Evolutionary conservation across 2,888 invertebrate species (phyloP), one percentile per base, ranked within the genome.

Genomic region (Charanyca ferruginea): DNA sequence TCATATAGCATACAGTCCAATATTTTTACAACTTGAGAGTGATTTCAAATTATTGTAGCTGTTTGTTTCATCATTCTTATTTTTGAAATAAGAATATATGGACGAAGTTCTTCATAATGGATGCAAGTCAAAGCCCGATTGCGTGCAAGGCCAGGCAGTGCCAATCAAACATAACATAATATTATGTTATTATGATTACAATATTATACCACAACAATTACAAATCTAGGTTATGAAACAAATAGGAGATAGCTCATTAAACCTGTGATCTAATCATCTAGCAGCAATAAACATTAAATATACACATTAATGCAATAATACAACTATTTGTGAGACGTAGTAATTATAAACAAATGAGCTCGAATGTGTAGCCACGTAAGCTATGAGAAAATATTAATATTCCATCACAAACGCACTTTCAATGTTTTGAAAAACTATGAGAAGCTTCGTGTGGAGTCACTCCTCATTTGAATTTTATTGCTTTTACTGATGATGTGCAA

Each of bases 381-480:
- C 42, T 9, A 44, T 25, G 22, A 45, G 60, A 54, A 67, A 35
- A 52, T 52, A 51, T 45, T 53, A 41, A 49, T 53, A 59, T 59
- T 68, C 9, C 23, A 41, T 42, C 41, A 13, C 42, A 60, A 41
- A 49, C 16, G 8, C 45, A 70, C 23, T 45, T 54, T 20, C 38
- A 58, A 55, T 73, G 73, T 78, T 59, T 62, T 16, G 72, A 82
- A 83, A 53, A 84, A 66, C 73, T 80, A 80, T 88, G 88, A 81
- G 90, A 89, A 89, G 83, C 80, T 81, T 72, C 73, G 77, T 73
- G 72, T 45, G 51, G n/a, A 60, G 60, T 55, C 73, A 71, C 51
- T 67, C 57, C 79, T 84, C 83, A 85, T 87, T 87, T 83, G 77
- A 85, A 84, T 84, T 79, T 80, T 82, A 85, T 85, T 61, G 64